These are phyloP conservation scores for Scolopax bukidnonensis DNA, from an alignment of 2,797 vertebrate species.

Conservation along the genomic window DNA sequence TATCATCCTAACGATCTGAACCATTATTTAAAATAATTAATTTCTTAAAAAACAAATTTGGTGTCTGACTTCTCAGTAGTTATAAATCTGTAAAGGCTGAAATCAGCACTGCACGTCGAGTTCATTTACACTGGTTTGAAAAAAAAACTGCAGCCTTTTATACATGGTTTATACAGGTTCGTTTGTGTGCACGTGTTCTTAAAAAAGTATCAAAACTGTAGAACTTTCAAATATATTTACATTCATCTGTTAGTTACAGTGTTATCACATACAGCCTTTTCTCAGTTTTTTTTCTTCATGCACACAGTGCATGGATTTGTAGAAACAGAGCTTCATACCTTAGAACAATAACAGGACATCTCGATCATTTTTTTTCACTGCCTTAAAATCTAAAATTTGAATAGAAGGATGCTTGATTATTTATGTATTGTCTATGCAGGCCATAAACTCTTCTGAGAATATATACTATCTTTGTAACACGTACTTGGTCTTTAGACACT, in stretches of 20 bases:
- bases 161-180: conserved; percentile 69
- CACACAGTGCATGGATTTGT: conserved; percentile 73
- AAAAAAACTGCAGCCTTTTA: conserved; percentile 63
- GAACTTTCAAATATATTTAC: conserved; percentile 79
- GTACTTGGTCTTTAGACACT: neutral
- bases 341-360: neutral
- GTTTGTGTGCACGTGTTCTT: conserved; percentile 59
- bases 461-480: neutral
- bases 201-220: conserved; percentile 84
- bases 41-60: conserved; percentile 67
- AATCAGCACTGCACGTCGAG: conserved; percentile 50
- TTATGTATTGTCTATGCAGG: neutral
- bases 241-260: conserved; percentile 76
- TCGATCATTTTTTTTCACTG: neutral
- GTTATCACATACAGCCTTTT: conserved; percentile 65
- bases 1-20: conserved; percentile 56
- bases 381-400: conserved; percentile 6
- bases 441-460: neutral
- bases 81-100: conserved; percentile 66
- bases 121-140: conserved; percentile 63
- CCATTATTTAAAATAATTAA: conserved; percentile 67
- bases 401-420: conserved; percentile 25
- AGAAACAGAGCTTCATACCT: conserved; percentile 55
- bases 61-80: conserved; percentile 39
- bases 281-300: conserved; percentile 39